phyloP scores from a whole-genome alignment of 2,888 invertebrate species.

The Cataglyphis rosenhaueri region DNA sequence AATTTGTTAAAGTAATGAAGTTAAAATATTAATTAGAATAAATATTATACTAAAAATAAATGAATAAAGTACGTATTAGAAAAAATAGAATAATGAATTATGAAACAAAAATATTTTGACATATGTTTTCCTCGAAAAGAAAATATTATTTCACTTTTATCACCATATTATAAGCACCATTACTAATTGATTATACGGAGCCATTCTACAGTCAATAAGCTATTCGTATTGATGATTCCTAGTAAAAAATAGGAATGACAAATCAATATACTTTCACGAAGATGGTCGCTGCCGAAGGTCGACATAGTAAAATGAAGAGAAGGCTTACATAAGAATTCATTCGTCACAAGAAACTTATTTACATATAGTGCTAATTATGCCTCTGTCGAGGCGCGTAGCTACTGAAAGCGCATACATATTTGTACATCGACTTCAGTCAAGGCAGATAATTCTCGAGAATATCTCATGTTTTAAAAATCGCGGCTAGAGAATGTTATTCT shows the following conservation, averaged over 20 bases:
- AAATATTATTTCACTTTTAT: not conserved
- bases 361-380: conserved; percentile 58
- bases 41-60: not conserved
- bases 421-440: conserved; percentile 51
- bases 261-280: conserved; percentile 49
- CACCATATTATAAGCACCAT: not conserved
- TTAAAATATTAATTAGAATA: not conserved
- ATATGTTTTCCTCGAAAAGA: not conserved
- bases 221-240: conserved; percentile 22
- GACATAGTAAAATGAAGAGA: conserved; percentile 50
- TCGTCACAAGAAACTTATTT: conserved; percentile 64
- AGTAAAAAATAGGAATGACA: conserved; percentile 30
- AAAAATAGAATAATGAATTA: conserved; percentile 2
- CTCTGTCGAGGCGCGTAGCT: conserved; percentile 18
- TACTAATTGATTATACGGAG: conserved; percentile 2
- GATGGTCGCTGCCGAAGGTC: conserved; percentile 53
- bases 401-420: conserved; percentile 5
- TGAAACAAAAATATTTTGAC: not conserved
- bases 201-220: conserved; percentile 20
- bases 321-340: conserved; percentile 59
- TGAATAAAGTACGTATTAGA: not conserved
- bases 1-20: not conserved
- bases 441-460: conserved; percentile 40
- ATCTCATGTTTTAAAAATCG: conserved; percentile 2
- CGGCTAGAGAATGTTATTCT: conserved; percentile 2